Base-by-base conservation (phyloP, 2,113 vertebrate species). In the Sapajus apella region DNA sequence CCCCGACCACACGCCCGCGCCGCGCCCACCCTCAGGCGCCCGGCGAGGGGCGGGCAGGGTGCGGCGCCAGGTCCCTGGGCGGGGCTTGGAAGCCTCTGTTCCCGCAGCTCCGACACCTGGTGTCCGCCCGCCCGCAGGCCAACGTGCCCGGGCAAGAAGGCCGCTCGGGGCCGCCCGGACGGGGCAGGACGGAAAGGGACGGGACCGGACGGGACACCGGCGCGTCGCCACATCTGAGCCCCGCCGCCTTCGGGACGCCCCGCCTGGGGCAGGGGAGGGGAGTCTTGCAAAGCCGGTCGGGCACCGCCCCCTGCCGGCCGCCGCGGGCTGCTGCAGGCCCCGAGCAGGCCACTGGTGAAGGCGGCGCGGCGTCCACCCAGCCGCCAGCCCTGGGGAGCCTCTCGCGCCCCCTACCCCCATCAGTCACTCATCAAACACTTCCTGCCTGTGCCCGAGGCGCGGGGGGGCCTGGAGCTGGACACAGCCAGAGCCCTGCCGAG, bases 151-250 rank as follows among this genome's bases (percentile, higher is more conserved):
- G 94, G 80, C 98, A 98, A 40, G 89, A 91, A 97, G 55, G 94
- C 86, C 0, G 91, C 83, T 94, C 72, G 0, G 90, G 89, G 93
- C 97, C 6, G 94, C 90, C 85, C 12, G 1, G 92, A 83, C 76
- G 4, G 37, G 92, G 76, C 50, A 1, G 75, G 90, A 75, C 61
- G 27, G 79, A 90, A 76, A 58, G 12, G 66, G 84, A 92, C 68
- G 4, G 32, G 68, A 91, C 37, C 0, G 85, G 79, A 98, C 93
- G 96, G 61, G 61, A 64, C 61, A 64, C 97, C 87, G 96, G 97
- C 87, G 97, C 64, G 97, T 94, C 95, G 76, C 97, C 96, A 97
- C 97, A 92, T 97, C 97, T 98, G 84, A 97, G 96, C 66, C 56
- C 37, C 68, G 50, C 77, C 58, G 77, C 96, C 93, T 98, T 97